A percentile compares a stretch with the other conserved stretches of the same genome.
Evolutionary conservation across 1,140 invertebrate genomes (phyloP).

Genomic region (Cydia pomonella): DNA sequence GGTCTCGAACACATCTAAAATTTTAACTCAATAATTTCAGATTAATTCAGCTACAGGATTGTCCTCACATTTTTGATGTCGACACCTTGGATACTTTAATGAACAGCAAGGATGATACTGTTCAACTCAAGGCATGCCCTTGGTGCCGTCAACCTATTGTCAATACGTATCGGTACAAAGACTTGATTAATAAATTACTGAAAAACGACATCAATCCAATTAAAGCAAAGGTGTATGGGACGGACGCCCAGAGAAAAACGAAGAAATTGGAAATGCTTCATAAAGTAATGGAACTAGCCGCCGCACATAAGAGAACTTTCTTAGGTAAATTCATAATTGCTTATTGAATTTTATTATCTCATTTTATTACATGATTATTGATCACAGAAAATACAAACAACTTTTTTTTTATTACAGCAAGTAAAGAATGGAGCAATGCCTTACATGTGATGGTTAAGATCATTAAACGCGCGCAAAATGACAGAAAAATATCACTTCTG

Average conservation of each 20-base stretch:
- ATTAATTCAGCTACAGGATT: slow-evolving; percentile 84
- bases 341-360: not conserved
- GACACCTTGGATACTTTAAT: slow-evolving; percentile 81
- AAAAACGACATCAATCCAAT: slow-evolving; percentile 80
- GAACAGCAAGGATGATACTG: slow-evolving; percentile 63
- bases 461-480: slow-evolving; percentile 35
- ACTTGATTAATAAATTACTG: slow-evolving; percentile 80
- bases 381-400: not conserved
- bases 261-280: slow-evolving; percentile 37
- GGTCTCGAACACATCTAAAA: too few relatives aligned
- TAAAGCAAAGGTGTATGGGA: slow-evolving; percentile 79
- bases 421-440: slow-evolving; percentile 31
- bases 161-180: slow-evolving; percentile 82
- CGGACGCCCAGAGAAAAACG: slow-evolving; percentile 37
- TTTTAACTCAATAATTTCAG: slow-evolving; percentile 57
- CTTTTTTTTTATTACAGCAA: slow-evolving; percentile 37
- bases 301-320: not conserved
- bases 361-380: not conserved
- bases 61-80: slow-evolving; percentile 83
- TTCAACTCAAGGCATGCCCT: slow-evolving; percentile 84
- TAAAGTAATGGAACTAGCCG: slow-evolving; percentile 28
- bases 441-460: slow-evolving; percentile 37
- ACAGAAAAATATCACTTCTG: slow-evolving; percentile 51
- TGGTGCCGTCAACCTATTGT: slow-evolving; percentile 84
- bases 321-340: slow-evolving; percentile 21